phyloP scores from a whole-genome alignment of 92 coral and sea anemone species.

The Chrysogorgia sp. region DNA sequence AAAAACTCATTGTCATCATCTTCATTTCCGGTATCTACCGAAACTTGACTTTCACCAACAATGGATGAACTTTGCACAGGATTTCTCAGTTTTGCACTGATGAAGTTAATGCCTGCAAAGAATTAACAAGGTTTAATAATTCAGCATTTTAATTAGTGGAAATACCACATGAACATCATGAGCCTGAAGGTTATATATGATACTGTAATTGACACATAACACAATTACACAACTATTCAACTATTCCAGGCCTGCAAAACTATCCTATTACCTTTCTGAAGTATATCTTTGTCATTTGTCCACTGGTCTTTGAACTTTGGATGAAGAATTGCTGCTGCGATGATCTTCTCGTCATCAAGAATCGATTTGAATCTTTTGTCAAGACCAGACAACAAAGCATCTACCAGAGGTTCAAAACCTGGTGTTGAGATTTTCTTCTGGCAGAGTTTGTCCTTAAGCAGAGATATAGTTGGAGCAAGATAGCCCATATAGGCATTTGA shows the following conservation, averaged over 20 bases:
- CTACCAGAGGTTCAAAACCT: conserved; percentile 4
- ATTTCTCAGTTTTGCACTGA: background rate
- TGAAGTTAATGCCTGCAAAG: background rate
- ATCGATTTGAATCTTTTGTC: conserved; percentile 6
- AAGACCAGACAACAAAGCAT: conserved; percentile 3
- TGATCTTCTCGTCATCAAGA: conserved; percentile 1
- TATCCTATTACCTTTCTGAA: conserved; percentile 11
- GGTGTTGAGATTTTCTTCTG: conserved; percentile 9
- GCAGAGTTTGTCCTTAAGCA: conserved; percentile 5
- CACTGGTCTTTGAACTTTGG: conserved; percentile 15
- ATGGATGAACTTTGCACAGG: too few relatives aligned
- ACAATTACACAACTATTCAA: background rate
- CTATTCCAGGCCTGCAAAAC: background rate
- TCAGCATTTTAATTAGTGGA: too few relatives aligned
- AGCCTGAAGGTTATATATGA: too few relatives aligned
- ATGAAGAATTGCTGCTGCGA: too few relatives aligned
- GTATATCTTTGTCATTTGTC: conserved; percentile 5
- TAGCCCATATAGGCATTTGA: too few relatives aligned
- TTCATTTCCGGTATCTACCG: background rate
- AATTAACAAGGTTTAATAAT: too few relatives aligned
- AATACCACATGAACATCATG: too few relatives aligned
- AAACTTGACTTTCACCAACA: too few relatives aligned
- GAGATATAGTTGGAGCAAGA: too few relatives aligned
- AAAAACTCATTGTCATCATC: conserved; percentile 13
- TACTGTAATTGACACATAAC: background rate